A percentile compares a stretch with the other conserved stretches of the same genome.
Evolutionary conservation across 2,888 invertebrate species (phyloP).

Genomic region (Drymonia ruficornis): DNA sequence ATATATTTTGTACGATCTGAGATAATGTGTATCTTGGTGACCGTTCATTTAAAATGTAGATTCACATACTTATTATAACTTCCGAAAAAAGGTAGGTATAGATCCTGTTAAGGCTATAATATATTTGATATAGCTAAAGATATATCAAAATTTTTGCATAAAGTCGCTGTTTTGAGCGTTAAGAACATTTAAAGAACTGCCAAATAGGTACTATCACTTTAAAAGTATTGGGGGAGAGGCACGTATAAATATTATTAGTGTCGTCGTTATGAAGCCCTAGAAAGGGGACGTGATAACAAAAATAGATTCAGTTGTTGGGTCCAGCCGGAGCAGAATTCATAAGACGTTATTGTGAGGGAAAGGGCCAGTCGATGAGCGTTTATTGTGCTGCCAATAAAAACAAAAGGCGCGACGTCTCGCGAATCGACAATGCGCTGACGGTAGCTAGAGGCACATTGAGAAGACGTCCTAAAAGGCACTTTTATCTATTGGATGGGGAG

Average conservation of each 20-base stretch:
- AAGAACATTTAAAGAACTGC: no score
- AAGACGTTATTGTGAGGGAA: conserved; percentile 1
- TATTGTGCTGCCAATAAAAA: conserved; percentile 9
- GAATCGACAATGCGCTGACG: conserved; percentile 7
- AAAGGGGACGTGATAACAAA: neutral
- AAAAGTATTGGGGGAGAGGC: neutral
- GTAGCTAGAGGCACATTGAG: neutral
- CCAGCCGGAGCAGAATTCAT: neutral
- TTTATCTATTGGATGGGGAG: no score
- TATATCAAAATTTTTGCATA: no score
- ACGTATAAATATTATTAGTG: conserved; percentile 1
- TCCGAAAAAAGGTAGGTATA: no score
- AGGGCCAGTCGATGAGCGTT: conserved; percentile 7
- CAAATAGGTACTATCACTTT: neutral
- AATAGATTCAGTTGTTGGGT: neutral
- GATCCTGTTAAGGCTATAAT: no score
- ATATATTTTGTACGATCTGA: no score
- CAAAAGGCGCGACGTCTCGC: conserved; percentile 8
- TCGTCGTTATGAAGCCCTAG: conserved; percentile 2
- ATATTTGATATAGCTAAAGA: no score
- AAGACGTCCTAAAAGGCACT: no score
- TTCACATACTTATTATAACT: no score
- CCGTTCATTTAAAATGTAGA: no score
- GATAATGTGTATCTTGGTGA: no score
- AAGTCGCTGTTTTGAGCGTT: no score